Conservation (phyloP, 2,113 vertebrate species). For the Ptyas mucosa region DNA sequence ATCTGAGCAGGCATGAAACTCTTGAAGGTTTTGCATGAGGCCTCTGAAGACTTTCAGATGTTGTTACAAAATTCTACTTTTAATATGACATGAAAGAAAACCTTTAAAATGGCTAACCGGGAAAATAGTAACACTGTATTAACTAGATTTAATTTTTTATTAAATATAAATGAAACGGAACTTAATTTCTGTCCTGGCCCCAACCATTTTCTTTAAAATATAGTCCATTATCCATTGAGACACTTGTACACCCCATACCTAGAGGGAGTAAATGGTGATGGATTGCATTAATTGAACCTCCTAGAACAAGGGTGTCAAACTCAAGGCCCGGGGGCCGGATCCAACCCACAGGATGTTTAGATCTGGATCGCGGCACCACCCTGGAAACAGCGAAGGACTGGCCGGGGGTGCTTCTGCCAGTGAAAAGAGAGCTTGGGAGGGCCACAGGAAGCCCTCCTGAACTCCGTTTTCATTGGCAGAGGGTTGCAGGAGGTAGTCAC, state of each 20-base stretch:
- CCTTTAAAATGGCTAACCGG: background rate
- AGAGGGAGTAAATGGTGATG: background rate
- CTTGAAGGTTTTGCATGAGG: background rate
- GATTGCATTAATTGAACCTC: background rate
- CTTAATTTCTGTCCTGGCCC: background rate
- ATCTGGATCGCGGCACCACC: no score
- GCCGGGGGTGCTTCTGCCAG: no score
- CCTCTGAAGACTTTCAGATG: background rate
- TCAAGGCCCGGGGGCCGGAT: no score
- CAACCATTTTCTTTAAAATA: background rate
- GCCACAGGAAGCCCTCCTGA: no score
- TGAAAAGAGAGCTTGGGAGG: no score
- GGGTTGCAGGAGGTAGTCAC: no score
- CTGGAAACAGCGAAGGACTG: no score
- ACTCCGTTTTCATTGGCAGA: no score
- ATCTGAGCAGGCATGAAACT: background rate
- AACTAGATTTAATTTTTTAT: background rate
- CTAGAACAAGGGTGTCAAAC: background rate
- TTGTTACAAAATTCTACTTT: background rate
- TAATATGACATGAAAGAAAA: background rate
- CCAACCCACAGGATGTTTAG: no score
- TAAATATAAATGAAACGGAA: background rate
- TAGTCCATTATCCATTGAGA: background rate
- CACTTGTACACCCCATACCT: background rate
- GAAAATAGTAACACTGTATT: background rate